phyloP scores from a whole-genome alignment of 2,113 vertebrate species.

The Antigone vipio region DNA sequence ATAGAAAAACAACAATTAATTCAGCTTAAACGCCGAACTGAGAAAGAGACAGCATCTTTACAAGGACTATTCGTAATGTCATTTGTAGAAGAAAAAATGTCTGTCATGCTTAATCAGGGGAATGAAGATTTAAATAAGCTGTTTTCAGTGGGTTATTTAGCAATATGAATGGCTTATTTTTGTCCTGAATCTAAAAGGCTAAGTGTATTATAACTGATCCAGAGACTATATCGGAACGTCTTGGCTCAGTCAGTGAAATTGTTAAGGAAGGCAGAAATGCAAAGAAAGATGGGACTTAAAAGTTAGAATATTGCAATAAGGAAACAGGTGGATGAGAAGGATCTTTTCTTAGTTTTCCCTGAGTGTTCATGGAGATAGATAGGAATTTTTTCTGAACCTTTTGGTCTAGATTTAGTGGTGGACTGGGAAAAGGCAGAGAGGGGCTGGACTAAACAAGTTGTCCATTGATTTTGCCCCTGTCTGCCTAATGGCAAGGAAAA shows the following conservation, averaged over 20 bases:
- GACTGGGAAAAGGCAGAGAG: background rate
- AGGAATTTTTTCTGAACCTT: background rate
- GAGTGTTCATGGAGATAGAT: background rate
- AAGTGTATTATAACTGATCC: background rate
- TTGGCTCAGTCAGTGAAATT: background rate
- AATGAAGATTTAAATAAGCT: conserved; percentile 11
- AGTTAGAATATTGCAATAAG: background rate
- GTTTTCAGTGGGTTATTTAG: background rate
- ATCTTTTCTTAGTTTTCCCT: background rate
- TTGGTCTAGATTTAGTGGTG: background rate
- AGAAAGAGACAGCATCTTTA: background rate
- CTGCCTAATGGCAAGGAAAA: background rate
- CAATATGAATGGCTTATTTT: conserved; percentile 16
- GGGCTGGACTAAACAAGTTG: background rate
- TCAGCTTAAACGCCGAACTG: background rate
- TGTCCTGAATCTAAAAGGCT: background rate
- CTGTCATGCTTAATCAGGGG: background rate
- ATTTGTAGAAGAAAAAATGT: conserved; percentile 9
- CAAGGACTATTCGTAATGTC: background rate
- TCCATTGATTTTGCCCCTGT: background rate
- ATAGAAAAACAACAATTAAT: background rate
- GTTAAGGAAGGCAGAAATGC: conserved; percentile 12
- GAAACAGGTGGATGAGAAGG: background rate
- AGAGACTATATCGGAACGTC: background rate
- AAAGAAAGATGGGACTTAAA: background rate